These are phyloP conservation scores for Malurus alboscapulatus DNA, from an alignment of 2,113 vertebrate genomes.

Conservation along the genomic window DNA sequence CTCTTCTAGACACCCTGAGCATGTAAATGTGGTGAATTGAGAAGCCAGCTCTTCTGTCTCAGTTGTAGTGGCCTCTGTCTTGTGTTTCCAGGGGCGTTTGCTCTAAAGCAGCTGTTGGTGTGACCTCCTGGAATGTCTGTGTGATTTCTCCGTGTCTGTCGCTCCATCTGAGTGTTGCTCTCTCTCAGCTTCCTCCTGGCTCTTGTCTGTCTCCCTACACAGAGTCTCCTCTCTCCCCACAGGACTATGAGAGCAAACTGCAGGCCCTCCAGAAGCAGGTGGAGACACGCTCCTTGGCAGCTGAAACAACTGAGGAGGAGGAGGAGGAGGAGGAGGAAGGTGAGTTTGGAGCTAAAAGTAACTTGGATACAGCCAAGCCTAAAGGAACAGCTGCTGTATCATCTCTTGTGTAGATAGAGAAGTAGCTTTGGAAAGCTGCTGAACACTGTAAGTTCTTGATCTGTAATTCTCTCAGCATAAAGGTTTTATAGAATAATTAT, in stretches of 20 bases:
- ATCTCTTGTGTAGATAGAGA: not conserved
- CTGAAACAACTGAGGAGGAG: slow-evolving; percentile 92
- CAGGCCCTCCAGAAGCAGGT: slow-evolving; percentile 98
- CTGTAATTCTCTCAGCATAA: not conserved
- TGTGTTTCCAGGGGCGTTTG: not conserved
- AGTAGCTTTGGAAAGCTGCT: not conserved
- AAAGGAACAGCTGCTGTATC: not conserved
- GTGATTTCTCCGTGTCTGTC: not conserved
- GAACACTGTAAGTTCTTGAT: not conserved
- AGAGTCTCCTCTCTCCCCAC: slow-evolving; percentile 71
- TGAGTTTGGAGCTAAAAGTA: slow-evolving; percentile 30
- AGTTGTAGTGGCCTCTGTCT: not conserved
- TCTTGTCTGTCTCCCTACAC: slow-evolving; percentile 67
- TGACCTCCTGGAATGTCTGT: not conserved
- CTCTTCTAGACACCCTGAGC: not conserved
- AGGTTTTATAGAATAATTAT: not conserved
- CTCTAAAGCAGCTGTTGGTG: not conserved
- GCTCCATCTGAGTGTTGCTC: not conserved
- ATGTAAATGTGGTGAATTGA: not conserved
- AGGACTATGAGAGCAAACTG: slow-evolving; percentile 98
- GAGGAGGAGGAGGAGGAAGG: slow-evolving; percentile 89
- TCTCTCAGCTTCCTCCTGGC: not conserved
- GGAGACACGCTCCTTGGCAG: slow-evolving; percentile 89
- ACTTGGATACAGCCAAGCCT: not conserved
- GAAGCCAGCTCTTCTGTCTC: rapidly evolving